Percentiles rank a stretch among this genome's conserved stretches.
These are phyloP conservation scores for Caenorhabditis japonica DNA, from an alignment of 2,888 invertebrate species.

Conservation along the genomic window DNA sequence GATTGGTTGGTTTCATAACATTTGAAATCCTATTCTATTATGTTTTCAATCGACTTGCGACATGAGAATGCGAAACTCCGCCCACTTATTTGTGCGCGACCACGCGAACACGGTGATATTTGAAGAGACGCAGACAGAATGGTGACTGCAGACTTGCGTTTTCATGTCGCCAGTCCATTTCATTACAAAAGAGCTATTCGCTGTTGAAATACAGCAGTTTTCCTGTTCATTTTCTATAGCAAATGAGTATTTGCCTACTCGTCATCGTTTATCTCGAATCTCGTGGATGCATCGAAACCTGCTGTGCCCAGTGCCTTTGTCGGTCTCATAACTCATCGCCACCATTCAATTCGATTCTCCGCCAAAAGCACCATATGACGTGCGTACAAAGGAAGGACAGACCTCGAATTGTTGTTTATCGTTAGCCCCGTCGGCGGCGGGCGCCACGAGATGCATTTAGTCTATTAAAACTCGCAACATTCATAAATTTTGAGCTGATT, in stretches of 20 bases:
- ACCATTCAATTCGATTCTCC: slow-evolving; percentile 8
- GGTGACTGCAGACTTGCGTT: too few species aligned
- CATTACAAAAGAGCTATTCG: too few species aligned
- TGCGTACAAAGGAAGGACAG: slow-evolving; percentile 22
- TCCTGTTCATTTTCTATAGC: too few species aligned
- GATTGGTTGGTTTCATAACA: neutral
- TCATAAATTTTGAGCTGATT: slow-evolving; percentile 50
- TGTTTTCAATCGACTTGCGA: too few species aligned
- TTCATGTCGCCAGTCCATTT: too few species aligned
- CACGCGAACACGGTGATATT: too few species aligned
- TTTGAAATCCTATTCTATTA: slow-evolving; percentile 1
- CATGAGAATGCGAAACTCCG: too few species aligned
- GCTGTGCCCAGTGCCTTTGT: slow-evolving; percentile 28
- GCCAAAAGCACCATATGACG: slow-evolving; percentile 48
- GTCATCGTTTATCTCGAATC: slow-evolving; percentile 4
- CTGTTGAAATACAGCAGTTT: too few species aligned
- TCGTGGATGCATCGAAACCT: slow-evolving; percentile 15
- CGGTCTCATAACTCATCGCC: slow-evolving; percentile 46
- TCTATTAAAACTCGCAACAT: slow-evolving; percentile 45
- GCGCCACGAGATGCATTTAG: slow-evolving; percentile 38
- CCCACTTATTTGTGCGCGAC: too few species aligned
- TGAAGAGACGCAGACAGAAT: too few species aligned
- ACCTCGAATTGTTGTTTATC: slow-evolving; percentile 1
- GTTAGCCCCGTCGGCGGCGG: slow-evolving; percentile 1
- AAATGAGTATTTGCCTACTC: slow-evolving; percentile 5